Base-by-base conservation (phyloP, 2,113 vertebrate genomes). In the Pyrgilauda ruficollis region DNA sequence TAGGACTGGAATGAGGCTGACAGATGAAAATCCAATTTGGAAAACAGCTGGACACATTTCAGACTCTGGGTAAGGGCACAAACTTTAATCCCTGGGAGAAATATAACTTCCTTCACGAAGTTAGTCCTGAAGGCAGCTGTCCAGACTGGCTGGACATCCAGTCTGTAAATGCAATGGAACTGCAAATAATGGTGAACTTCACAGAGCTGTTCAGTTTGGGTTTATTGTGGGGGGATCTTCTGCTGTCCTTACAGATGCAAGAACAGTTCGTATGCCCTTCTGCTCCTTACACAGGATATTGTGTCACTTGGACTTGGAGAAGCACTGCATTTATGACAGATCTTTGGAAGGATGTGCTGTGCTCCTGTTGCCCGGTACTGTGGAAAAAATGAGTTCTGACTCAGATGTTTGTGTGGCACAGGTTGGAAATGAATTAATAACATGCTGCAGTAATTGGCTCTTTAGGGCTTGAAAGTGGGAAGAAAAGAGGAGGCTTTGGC, bases 271-370 rank as follows among this genome's bases (percentile, higher is more conserved):
- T 23, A 2, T 6, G 6, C 17, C 11, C 21, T 62, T 26, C 59
- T 74, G 18, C 63, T 62, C 2, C 1, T 72, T n/a, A 22, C 44
- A n/a, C 37, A 31, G 72, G 33, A 41, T 2, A 1, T 30, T 41
- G 26, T 70, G 52, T 50, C 47, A 11, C 46, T 39, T 68, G 62
- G 49, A 33, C 64, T 55, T 72, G n/a, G 55, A 84, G 66, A 72
- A 84, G 20, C 2, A 2, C 24, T 53, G 77, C 18, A 35, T 73
- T 76, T 44, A 27, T 56, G 52, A 44, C 28, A 49, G 31, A 61
- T 28, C 44, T 0, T 0, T 68, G 35, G 28, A 53, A 63, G 33
- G 39, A 41, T 53, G 21, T 67, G n/a, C 69, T 35, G n/a, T 59
- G 43, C 27, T 77, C 39, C 59, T 18, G 44, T 35, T 58, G 22